A percentile compares a stretch with the other conserved stretches of the same genome.
These are phyloP conservation scores for Empidonax traillii DNA, from an alignment of 2,113 vertebrate genomes.

Conservation along the genomic window DNA sequence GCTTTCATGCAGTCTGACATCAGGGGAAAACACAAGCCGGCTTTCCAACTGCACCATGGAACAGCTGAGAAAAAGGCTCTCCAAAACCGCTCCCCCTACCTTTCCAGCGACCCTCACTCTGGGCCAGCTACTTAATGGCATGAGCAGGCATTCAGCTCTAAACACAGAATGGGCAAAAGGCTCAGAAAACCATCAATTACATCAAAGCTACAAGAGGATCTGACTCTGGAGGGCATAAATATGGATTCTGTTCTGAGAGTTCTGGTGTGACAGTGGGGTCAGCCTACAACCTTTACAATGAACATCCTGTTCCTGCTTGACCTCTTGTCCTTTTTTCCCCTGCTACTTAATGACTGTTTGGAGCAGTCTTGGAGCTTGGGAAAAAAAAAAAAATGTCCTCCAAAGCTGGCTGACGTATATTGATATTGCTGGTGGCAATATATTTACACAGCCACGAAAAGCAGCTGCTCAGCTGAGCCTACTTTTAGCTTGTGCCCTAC, in stretches of 20 bases:
- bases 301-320: conserved; percentile 66
- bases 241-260: conserved; percentile 68
- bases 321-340: conserved; percentile 63
- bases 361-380: conserved; percentile 28
- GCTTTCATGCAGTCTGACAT: conserved; percentile 60
- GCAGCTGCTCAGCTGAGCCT: conserved; percentile 24
- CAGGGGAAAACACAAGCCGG: conserved; percentile 56
- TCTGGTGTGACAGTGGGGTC: conserved; percentile 71
- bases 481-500: conserved; percentile 10
- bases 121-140: conserved; percentile 66
- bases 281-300: conserved; percentile 70
- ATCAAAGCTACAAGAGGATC: conserved; percentile 57
- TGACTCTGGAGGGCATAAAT: conserved; percentile 60
- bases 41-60: conserved; percentile 54
- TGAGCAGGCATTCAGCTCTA: conserved; percentile 49
- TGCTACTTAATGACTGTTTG: conserved; percentile 47
- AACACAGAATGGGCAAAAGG: conserved; percentile 43
- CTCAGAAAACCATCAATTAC: conserved; percentile 66
- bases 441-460: conserved; percentile 56
- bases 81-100: conserved; percentile 45
- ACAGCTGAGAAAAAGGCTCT: conserved; percentile 43
- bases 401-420: conserved; percentile 35
- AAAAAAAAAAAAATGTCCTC: neutral
- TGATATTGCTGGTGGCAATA: conserved; percentile 54
- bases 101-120: conserved; percentile 49